These are phyloP conservation scores for Phrynosoma platyrhinos DNA, from an alignment of 2,113 vertebrate genomes.

Conservation along the genomic window DNA sequence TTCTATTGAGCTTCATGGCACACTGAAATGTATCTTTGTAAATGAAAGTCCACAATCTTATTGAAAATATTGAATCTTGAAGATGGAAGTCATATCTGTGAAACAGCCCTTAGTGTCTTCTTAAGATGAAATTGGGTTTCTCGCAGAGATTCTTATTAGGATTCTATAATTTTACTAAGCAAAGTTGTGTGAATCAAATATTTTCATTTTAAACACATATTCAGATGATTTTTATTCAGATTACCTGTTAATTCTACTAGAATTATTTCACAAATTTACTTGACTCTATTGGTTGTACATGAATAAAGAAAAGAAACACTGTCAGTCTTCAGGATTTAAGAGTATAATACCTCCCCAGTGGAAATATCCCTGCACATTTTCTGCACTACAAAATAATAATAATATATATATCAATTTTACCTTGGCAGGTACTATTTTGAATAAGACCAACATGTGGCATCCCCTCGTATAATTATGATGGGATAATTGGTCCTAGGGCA, in stretches of 20 bases:
- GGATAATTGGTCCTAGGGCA: constrained; percentile 55
- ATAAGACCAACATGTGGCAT: constrained; percentile 28
- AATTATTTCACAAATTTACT: not conserved
- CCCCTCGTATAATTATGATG: constrained; percentile 38
- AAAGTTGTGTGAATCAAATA: not conserved
- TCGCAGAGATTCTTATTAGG: not conserved
- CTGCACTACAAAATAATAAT: constrained; percentile 3
- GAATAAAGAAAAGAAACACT: not conserved
- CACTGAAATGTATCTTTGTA: no score
- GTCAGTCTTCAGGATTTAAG: not conserved
- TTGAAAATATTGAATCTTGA: not conserved
- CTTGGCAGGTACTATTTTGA: constrained; percentile 34
- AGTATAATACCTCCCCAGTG: not conserved
- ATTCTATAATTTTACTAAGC: not conserved
- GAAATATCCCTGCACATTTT: not conserved
- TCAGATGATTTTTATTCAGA: not conserved
- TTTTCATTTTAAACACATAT: not conserved
- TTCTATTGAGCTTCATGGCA: no score
- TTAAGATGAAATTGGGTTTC: not conserved
- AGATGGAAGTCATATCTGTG: not conserved
- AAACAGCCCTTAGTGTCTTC: not conserved
- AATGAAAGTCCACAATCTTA: not conserved
- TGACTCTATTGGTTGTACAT: not conserved
- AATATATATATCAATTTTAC: constrained; percentile 2
- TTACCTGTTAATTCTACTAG: not conserved